Base-by-base conservation (phyloP, 1,140 invertebrate genomes). In the Drosophila paulistorum region DNA sequence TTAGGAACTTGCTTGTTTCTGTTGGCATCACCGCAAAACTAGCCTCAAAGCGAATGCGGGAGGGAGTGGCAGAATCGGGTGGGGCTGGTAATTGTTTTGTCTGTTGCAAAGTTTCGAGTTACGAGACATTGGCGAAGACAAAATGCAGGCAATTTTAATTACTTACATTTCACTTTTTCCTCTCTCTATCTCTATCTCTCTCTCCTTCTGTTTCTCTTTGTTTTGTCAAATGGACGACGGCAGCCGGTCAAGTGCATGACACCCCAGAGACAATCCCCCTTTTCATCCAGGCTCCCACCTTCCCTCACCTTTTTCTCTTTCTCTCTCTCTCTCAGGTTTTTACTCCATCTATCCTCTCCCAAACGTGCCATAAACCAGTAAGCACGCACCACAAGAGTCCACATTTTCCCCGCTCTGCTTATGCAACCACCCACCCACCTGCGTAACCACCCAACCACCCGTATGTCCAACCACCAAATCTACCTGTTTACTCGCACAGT, bases 71-170 rank as follows among this genome's bases (percentile, higher is more conserved):
- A 9, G 42, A 37, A 30, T 4, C 6, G 30, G 30, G 30, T 6
- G 9, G 7, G 45, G 39, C 23, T n/a, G 35, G 57, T 57, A 60
- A 48, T 48, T 48, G 45, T 20, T 17, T 7, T 30, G 45, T 14
- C 17, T 48, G 17, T 17, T 76, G 51, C 45, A 65, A 26, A 68
- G 73, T 85, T 77, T 74, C 42, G 45, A 67, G 42, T 77, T 83
- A 71, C 80, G 78, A 80, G 75, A 39, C 37, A 13, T 13, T 76
- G 65, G 68, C 61, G 58, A 60, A 71, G 72, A 69, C 74, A 72
- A 77, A 84, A 77, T 74, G 81, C 64, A 75, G 82, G 82, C 79
- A 79, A 87, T 86, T 86, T 86, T 86, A 86, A 86, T 86, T 86
- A 86, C 83, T 86, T 86, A 71, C 83, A 87, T 86, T 86, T 87